Evolutionary conservation across 1,140 invertebrate genomes (phyloP), one percentile per base, ranked within the genome.

Genomic region (Helicoverpa zea): DNA sequence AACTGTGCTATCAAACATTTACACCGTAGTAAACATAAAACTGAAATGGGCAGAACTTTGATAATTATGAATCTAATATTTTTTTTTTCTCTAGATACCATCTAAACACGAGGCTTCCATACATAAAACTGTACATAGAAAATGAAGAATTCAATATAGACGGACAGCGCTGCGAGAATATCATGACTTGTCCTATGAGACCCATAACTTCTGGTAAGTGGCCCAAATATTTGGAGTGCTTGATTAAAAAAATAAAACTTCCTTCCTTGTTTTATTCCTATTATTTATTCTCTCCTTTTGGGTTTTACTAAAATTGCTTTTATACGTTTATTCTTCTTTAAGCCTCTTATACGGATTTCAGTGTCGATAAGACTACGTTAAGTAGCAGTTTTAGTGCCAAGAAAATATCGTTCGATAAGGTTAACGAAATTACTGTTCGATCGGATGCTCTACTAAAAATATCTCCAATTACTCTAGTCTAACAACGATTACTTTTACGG

Each of bases 71-170:
- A n/a, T 3, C 11, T 30, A 18, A 7, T 72, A 29, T 49, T 7
- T 18, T 23, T 16, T 72, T 72, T 18, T 83, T n/a, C 83, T 64
- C 56, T 79, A 94, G 97, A 87, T 98, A 98, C 89, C 97, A 97
- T 86, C 95, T 99, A 47, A 98, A 98, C 92, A 98, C 98, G 0
- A 95, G 98, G 49, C 96, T 98, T 85, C 98, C 98, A 2, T 98
- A 98, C 94, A 98, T 98, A 84, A 98, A 98, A 92, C 95, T 99
- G 51, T 98, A 98, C 95, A 98, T 98, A 84, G 98, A 98, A 91
- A 98, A 98, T 88, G 98, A 98, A 90, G 98, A 98, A 91, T 98
- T 99, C 94, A 98, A 98, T 86, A 98, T 99, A 77, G 98, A 99
- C 87, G 98, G 98, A 0, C 98, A 98, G 87, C 96, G 98, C 70